phyloP scores from a whole-genome alignment of 2,888 invertebrate species.

The Cryptus armator region DNA sequence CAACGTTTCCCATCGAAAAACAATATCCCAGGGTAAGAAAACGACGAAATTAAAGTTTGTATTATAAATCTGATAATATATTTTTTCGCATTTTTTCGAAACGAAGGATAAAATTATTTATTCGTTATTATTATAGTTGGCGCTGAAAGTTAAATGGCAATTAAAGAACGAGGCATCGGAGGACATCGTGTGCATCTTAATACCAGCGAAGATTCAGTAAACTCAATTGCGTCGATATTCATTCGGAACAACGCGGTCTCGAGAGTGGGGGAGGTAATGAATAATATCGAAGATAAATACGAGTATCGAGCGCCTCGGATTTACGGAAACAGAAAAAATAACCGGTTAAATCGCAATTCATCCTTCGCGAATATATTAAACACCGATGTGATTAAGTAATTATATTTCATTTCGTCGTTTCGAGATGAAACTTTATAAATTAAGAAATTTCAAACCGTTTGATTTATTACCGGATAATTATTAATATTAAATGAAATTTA shows the following conservation, averaged over 20 bases:
- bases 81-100: slow-evolving; percentile 3
- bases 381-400: too few relatives aligned
- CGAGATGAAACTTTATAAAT: too few relatives aligned
- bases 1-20: slow-evolving; percentile 88
- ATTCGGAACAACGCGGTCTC: background rate
- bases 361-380: too few relatives aligned
- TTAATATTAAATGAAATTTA: slow-evolving; percentile 1
- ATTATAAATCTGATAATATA: background rate
- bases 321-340: too few relatives aligned
- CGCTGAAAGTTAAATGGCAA: slow-evolving; percentile 91
- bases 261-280: background rate
- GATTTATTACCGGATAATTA: background rate
- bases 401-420: too few relatives aligned
- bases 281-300: background rate
- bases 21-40: slow-evolving; percentile 89
- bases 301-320: too few relatives aligned
- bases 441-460: background rate
- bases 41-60: background rate
- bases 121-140: slow-evolving; percentile 83
- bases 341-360: too few relatives aligned
- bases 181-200: slow-evolving; percentile 89
- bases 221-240: background rate
- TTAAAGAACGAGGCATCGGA: slow-evolving; percentile 87
- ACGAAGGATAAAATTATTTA: background rate
- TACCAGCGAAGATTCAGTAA: slow-evolving; percentile 89